Percentiles rank a stretch among this genome's conserved stretches.
These are phyloP conservation scores for Drosophila hamatofila DNA, from an alignment of 2,888 invertebrate genomes.

Conservation along the genomic window DNA sequence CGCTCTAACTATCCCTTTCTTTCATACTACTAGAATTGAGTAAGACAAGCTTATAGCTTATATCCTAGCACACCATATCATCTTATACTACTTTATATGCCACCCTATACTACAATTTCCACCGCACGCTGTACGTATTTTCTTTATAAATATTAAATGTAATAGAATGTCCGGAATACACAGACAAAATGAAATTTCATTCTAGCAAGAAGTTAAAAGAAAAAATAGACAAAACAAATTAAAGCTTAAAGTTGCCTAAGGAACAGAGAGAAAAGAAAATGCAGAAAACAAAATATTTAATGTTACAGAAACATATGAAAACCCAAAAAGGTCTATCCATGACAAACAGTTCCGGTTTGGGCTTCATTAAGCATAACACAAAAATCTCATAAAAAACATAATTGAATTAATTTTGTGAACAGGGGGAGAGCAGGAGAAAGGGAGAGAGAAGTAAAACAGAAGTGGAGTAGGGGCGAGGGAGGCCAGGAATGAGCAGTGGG, in stretches of 20 bases:
- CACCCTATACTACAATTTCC: background rate
- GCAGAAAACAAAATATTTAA: background rate
- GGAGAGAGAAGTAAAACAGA: no score
- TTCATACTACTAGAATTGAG: no score
- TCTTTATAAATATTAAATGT: slow-evolving; percentile 24
- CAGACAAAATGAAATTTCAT: background rate
- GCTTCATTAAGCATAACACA: slow-evolving; percentile 13
- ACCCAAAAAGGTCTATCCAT: slow-evolving; percentile 1
- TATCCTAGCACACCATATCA: background rate
- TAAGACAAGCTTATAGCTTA: no score
- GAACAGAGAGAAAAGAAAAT: background rate
- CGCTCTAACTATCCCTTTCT: no score
- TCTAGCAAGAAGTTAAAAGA: background rate
- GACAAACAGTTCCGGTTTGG: slow-evolving; percentile 9
- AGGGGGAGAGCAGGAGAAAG: background rate
- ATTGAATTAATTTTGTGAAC: slow-evolving; percentile 41
- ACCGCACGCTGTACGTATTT: background rate
- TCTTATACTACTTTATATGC: no score
- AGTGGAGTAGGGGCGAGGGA: no score
- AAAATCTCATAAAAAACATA: slow-evolving; percentile 34
- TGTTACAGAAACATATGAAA: slow-evolving; percentile 1
- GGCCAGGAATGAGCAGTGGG: background rate
- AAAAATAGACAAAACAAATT: background rate
- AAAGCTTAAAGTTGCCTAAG: background rate
- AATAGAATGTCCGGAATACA: background rate